Evolutionary conservation across 2,888 invertebrate genomes (phyloP).

Genomic region (Andricus curvator): DNA sequence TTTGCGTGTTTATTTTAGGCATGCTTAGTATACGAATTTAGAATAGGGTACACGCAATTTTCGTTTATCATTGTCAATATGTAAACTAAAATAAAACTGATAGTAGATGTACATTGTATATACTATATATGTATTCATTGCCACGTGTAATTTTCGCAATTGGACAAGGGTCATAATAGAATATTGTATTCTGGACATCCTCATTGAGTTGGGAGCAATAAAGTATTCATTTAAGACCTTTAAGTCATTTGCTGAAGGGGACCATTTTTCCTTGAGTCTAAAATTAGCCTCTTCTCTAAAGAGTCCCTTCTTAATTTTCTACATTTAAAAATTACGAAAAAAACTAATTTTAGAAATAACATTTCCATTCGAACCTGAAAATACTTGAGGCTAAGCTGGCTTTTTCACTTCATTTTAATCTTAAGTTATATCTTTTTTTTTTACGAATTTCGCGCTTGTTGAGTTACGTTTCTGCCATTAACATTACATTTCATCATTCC

Average conservation of each 20-base stretch:
- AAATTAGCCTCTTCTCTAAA: neutral
- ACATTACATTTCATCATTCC: constrained; percentile 18
- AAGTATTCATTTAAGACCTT: constrained; percentile 18
- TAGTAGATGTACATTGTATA: neutral
- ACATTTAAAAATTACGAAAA: neutral
- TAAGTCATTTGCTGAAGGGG: constrained; percentile 16
- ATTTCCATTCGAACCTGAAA: neutral
- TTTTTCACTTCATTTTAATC: neutral
- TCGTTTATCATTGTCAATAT: constrained; percentile 8
- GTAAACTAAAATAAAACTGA: neutral
- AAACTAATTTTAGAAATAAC: neutral
- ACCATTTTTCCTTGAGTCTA: neutral
- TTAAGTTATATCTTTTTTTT: neutral
- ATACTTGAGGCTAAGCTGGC: constrained; percentile 31
- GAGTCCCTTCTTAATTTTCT: neutral
- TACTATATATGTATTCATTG: neutral
- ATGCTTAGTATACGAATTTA: neutral
- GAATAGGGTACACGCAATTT: neutral
- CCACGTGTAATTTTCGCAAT: constrained; percentile 5
- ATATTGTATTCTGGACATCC: constrained; percentile 30
- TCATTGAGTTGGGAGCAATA: constrained; percentile 31
- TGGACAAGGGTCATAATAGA: constrained; percentile 16
- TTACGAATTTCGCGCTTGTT: constrained; percentile 29
- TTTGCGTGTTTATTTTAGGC: neutral
- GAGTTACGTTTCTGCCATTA: constrained; percentile 23